Percentiles rank a stretch among this genome's conserved stretches.
phyloP scores from a whole-genome alignment of 2,888 invertebrate species.

The Sthenelais limicola region DNA sequence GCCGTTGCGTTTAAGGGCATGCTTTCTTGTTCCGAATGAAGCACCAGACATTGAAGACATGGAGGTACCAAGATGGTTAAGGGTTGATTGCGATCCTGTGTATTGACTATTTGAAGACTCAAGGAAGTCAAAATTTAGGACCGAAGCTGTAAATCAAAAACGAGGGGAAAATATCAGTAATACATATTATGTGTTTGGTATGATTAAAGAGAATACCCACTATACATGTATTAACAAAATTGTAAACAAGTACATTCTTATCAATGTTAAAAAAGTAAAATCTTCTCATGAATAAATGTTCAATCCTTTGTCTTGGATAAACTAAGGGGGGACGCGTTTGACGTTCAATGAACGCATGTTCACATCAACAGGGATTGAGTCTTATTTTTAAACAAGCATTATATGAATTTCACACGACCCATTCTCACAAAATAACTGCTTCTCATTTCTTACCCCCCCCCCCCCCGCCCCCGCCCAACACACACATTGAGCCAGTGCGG shows the following conservation, averaged over 20 bases:
- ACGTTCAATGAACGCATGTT: too few species aligned
- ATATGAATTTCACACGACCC: too few species aligned
- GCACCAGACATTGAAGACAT: slow-evolving; percentile 29
- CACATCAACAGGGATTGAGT: too few species aligned
- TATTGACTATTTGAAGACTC: slow-evolving; percentile 57
- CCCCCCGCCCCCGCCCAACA: too few species aligned
- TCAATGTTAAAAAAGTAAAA: too few species aligned
- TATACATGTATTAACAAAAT: neutral
- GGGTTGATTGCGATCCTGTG: slow-evolving; percentile 60
- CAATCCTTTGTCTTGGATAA: too few species aligned
- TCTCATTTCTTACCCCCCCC: too few species aligned
- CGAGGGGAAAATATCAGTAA: neutral
- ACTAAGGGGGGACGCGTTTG: too few species aligned
- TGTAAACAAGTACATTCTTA: neutral
- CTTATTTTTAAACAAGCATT: too few species aligned
- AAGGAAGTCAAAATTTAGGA: slow-evolving; percentile 63
- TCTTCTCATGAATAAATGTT: too few species aligned
- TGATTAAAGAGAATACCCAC: neutral
- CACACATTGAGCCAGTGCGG: too few species aligned
- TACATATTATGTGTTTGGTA: neutral
- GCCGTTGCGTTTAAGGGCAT: neutral
- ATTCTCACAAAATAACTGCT: too few species aligned
- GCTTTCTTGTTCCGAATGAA: slow-evolving; percentile 2
- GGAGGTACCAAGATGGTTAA: slow-evolving; percentile 43
- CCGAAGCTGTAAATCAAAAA: slow-evolving; percentile 51